Conservation (phyloP, 2,888 invertebrate genomes). For the Cryptus armator region DNA sequence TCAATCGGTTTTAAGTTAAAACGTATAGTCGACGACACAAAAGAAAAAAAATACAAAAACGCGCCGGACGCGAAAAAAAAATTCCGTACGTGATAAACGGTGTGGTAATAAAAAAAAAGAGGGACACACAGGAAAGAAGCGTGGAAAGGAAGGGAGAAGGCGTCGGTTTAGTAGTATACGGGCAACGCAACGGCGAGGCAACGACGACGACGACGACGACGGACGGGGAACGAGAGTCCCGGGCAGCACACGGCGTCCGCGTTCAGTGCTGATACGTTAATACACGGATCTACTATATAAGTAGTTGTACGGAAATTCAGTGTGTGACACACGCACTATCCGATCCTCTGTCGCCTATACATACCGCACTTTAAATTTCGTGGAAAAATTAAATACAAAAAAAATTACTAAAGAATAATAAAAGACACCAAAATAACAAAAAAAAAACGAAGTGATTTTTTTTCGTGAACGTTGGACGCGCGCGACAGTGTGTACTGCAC, state of each 20-base stretch:
- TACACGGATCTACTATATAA: background rate
- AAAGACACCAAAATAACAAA: background rate
- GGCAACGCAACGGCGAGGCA: conserved; percentile 55
- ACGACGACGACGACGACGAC: conserved; percentile 46
- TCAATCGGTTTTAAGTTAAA: background rate
- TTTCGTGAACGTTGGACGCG: conserved; percentile 38
- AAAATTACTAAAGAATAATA: background rate
- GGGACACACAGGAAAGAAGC: conserved; percentile 6
- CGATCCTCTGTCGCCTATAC: background rate
- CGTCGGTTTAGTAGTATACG: conserved; percentile 56
- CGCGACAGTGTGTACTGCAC: conserved; percentile 49
- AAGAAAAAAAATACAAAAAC: conserved; percentile 31
- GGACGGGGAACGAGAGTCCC: conserved; percentile 58
- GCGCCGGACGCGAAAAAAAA: conserved; percentile 37
- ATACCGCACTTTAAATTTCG: background rate
- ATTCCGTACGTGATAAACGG: background rate
- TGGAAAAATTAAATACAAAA: background rate
- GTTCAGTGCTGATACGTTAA: conserved; percentile 42
- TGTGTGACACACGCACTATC: conserved; percentile 48
- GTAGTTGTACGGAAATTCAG: conserved; percentile 7
- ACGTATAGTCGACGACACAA: background rate
- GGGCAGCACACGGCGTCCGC: conserved; percentile 57
- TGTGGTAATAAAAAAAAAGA: conserved; percentile 23
- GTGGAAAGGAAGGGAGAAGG: conserved; percentile 40
- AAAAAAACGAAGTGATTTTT: conserved; percentile 1